Conservation (phyloP, 2,888 invertebrate species). For the Heteromurus nitidus region DNA sequence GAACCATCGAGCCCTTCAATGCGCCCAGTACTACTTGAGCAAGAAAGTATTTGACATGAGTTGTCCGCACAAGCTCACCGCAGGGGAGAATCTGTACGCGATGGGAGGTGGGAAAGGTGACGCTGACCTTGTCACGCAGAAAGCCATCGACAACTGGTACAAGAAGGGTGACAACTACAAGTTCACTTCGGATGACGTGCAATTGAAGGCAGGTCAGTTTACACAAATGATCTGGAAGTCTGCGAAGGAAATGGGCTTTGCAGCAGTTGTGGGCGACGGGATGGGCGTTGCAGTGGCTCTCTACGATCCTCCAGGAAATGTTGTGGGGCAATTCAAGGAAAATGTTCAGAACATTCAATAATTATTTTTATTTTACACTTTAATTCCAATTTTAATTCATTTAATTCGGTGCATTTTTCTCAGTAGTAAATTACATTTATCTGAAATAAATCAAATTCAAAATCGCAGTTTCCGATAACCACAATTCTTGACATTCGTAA, state of each 20-base stretch:
- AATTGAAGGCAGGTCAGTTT: conserved; percentile 81
- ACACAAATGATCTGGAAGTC: conserved; percentile 89
- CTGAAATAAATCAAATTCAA: too few species aligned
- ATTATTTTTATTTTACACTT: too few species aligned
- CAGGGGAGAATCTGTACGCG: conserved; percentile 20
- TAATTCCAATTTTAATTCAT: too few species aligned
- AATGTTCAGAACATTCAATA: conserved; percentile 11
- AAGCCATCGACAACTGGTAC: conserved; percentile 80
- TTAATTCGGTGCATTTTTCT: too few species aligned
- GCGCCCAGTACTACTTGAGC: not conserved
- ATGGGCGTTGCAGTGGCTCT: conserved; percentile 66
- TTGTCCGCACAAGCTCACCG: conserved; percentile 19
- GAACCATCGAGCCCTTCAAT: not conserved
- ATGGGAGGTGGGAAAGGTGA: not conserved
- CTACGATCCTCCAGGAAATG: conserved; percentile 69
- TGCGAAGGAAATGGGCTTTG: conserved; percentile 85
- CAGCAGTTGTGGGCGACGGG: conserved; percentile 83
- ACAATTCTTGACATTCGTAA: too few species aligned
- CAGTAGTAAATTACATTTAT: too few species aligned
- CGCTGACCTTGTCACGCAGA: not conserved
- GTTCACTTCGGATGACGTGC: conserved; percentile 34
- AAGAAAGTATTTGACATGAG: not conserved
- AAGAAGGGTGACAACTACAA: conserved; percentile 80
- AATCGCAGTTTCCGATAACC: too few species aligned
- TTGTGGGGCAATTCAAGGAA: not conserved